Evolutionary conservation across 2,797 vertebrate genomes (phyloP).

Genomic region (Glossophaga mutica): DNA sequence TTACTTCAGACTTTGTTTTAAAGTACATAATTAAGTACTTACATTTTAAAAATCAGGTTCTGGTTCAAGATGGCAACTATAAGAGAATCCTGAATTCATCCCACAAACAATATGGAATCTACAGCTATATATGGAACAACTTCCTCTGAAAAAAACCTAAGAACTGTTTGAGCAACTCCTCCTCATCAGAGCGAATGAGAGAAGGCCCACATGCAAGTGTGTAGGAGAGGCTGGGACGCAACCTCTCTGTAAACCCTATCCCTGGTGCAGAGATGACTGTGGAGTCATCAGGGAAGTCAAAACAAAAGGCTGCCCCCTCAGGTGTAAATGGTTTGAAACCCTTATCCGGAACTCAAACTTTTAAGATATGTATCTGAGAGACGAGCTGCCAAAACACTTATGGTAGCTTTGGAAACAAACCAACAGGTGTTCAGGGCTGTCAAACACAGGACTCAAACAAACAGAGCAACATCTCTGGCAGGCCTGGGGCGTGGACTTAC

Average conservation of each 20-base stretch:
- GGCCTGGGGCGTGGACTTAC: not conserved
- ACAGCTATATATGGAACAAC: not conserved
- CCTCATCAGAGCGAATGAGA: not conserved
- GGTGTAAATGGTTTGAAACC: not conserved
- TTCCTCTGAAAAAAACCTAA: not conserved
- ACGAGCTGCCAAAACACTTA: not conserved
- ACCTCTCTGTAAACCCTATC: not conserved
- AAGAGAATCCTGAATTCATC: not conserved
- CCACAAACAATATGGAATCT: not conserved
- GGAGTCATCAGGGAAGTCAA: not conserved
- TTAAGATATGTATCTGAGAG: not conserved
- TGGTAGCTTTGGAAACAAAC: not conserved
- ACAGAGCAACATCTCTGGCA: not conserved
- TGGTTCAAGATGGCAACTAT: not conserved
- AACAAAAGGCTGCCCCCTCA: not conserved
- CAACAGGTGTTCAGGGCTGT: too few species aligned
- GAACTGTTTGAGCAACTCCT: not conserved
- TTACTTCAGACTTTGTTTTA: not conserved
- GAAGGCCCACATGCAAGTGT: not conserved
- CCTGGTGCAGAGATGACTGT: not conserved
- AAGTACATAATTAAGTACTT: not conserved
- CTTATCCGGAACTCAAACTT: not conserved
- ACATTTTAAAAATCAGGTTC: not conserved
- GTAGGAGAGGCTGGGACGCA: not conserved
- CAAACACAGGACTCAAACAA: not conserved